Conservation (phyloP, 2,888 invertebrate genomes). For the Chelonus formosanus region DNA sequence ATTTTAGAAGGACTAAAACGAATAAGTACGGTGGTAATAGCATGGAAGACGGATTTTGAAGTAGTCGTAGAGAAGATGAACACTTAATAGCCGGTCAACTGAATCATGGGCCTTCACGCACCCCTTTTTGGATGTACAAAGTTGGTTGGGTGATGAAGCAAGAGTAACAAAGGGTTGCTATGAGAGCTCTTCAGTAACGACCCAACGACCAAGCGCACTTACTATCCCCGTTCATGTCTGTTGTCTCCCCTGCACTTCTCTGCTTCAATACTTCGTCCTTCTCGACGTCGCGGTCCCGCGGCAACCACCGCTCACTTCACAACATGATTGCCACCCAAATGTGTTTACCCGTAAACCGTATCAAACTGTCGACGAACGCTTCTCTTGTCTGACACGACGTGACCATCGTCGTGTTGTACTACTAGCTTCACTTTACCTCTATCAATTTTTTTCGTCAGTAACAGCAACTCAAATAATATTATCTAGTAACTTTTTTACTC, state of each 20-base stretch:
- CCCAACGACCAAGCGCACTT: slow-evolving; percentile 41
- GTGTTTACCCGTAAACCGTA: slow-evolving; percentile 64
- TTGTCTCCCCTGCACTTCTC: slow-evolving; percentile 16
- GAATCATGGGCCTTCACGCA: slow-evolving; percentile 35
- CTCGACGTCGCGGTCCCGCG: slow-evolving; percentile 34
- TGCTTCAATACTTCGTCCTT: slow-evolving; percentile 23
- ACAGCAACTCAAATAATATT: no score
- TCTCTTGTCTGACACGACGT: slow-evolving; percentile 25
- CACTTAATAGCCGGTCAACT: slow-evolving; percentile 37
- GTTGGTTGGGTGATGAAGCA: slow-evolving; percentile 43
- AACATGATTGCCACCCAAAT: slow-evolving; percentile 64
- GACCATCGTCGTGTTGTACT: slow-evolving; percentile 20
- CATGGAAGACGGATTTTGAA: slow-evolving; percentile 32
- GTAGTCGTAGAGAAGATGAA: slow-evolving; percentile 23
- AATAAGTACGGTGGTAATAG: slow-evolving; percentile 7
- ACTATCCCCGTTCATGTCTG: slow-evolving; percentile 31
- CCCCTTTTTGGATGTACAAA: slow-evolving; percentile 10
- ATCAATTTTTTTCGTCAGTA: background rate
- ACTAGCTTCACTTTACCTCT: slow-evolving; percentile 2
- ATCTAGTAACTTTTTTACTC: no score
- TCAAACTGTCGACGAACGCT: slow-evolving; percentile 58
- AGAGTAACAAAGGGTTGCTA: slow-evolving; percentile 63
- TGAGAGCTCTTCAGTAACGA: slow-evolving; percentile 56
- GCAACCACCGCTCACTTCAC: slow-evolving; percentile 51
- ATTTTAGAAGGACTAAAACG: slow-evolving; percentile 2